phyloP scores from a whole-genome alignment of 2,888 invertebrate species.

The Eulithis prunata region DNA sequence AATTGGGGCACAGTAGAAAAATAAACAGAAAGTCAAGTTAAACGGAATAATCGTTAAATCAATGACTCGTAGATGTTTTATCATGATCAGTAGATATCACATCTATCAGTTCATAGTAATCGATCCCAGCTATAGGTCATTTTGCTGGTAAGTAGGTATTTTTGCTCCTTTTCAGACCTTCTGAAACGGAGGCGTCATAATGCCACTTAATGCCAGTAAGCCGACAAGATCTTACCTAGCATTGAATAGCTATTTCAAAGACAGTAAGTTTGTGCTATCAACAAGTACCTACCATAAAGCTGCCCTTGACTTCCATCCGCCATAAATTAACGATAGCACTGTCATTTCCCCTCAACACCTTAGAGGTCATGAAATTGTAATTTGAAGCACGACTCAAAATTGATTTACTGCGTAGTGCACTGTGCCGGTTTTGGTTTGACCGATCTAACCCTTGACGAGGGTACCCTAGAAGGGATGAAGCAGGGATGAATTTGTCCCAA shows the following conservation, averaged over 20 bases:
- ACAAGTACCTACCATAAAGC: slow-evolving; percentile 9
- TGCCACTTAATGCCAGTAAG: too few species aligned
- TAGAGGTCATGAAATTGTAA: slow-evolving; percentile 41
- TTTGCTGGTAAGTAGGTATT: too few species aligned
- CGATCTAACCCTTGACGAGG: slow-evolving; percentile 42
- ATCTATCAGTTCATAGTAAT: too few species aligned
- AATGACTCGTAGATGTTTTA: too few species aligned
- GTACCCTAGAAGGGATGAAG: slow-evolving; percentile 39
- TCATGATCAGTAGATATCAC: too few species aligned
- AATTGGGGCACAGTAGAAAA: slow-evolving; percentile 16
- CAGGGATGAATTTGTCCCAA: slow-evolving; percentile 45
- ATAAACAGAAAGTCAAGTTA: slow-evolving; percentile 19
- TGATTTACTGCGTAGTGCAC: slow-evolving; percentile 41
- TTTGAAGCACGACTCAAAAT: slow-evolving; percentile 35
- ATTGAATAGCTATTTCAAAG: too few species aligned
- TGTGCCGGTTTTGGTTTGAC: slow-evolving; percentile 30
- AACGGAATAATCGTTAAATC: too few species aligned
- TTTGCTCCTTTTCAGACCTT: too few species aligned
- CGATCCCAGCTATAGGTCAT: too few species aligned
- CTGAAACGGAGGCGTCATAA: too few species aligned
- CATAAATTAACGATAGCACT: slow-evolving; percentile 30
- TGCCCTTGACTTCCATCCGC: slow-evolving; percentile 13
- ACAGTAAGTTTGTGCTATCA: slow-evolving; percentile 3
- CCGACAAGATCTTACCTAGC: too few species aligned
- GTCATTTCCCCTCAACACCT: slow-evolving; percentile 34